phyloP scores from a whole-genome alignment of 1,140 invertebrate species.

The Palaemon carinicauda region DNA sequence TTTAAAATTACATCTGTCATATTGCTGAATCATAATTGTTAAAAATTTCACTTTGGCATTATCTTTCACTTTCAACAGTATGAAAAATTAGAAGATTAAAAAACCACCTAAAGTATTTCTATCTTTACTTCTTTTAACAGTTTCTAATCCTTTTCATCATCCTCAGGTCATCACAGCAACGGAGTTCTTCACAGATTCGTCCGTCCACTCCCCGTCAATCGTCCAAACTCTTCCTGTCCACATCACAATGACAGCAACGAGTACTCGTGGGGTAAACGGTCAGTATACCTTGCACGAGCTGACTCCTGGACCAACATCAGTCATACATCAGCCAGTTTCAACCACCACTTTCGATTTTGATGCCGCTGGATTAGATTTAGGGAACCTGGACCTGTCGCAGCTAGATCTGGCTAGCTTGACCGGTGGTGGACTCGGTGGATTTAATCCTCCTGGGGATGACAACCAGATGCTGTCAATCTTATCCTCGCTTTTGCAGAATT shows the following conservation, averaged over 20 bases:
- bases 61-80: no score
- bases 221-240: conserved; percentile 54
- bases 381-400: conserved; percentile 49
- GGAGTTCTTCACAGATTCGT: conserved; percentile 54
- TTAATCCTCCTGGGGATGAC: conserved; percentile 10
- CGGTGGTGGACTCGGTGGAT: neutral
- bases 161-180: conserved; percentile 58
- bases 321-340: conserved; percentile 49
- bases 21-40: no score
- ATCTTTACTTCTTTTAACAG: neutral
- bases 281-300: conserved; percentile 48
- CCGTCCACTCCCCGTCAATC: conserved; percentile 49
- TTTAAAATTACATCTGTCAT: no score
- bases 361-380: conserved; percentile 33
- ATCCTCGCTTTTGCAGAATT: conserved; percentile 43
- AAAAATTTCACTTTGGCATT: no score
- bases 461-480: conserved; percentile 44
- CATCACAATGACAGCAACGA: conserved; percentile 53
- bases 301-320: conserved; percentile 46
- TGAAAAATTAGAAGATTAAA: neutral
- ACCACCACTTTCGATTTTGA: conserved; percentile 51
- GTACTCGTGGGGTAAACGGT: conserved; percentile 50
- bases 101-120: neutral
- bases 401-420: conserved; percentile 47
- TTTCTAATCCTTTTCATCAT: neutral